phyloP scores from a whole-genome alignment of 2,113 vertebrate genomes.

The Tichodroma muraria region DNA sequence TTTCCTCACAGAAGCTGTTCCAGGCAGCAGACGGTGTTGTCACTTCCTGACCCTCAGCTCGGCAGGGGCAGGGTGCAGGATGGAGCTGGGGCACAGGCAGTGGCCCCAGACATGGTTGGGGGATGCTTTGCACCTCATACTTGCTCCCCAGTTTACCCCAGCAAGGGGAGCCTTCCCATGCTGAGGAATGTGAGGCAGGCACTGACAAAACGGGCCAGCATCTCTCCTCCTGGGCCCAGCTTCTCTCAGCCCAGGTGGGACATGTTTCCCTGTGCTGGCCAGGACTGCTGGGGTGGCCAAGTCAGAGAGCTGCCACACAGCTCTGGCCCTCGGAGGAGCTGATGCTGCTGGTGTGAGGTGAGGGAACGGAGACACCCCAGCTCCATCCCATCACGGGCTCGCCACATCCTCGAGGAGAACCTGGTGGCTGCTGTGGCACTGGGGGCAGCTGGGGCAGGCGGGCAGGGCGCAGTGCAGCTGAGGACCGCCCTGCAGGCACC shows the following conservation, averaged over 20 bases:
- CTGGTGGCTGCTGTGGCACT: rapidly evolving
- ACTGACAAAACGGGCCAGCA: not conserved
- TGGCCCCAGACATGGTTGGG: no score
- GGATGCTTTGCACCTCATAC: rapidly evolving
- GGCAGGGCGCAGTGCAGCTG: not conserved
- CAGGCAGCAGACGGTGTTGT: rapidly evolving
- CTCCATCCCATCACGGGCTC: not conserved
- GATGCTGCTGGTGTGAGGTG: no score
- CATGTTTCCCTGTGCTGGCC: not conserved
- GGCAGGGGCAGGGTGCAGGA: not conserved
- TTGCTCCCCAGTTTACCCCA: not conserved
- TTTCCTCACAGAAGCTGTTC: not conserved
- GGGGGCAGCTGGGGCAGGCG: no score
- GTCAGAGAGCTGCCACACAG: not conserved
- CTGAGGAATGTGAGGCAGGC: not conserved
- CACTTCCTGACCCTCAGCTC: not conserved
- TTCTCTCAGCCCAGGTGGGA: not conserved
- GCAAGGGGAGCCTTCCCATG: not conserved
- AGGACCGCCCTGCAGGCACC: not conserved
- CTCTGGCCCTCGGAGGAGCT: not conserved
- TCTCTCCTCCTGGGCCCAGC: not conserved
- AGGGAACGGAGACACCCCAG: not conserved
- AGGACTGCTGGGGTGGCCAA: not conserved
- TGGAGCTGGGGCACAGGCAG: not conserved
- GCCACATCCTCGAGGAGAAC: rapidly evolving